A percentile compares a stretch with the other conserved stretches of the same genome.
Evolutionary conservation across 1,140 invertebrate species (phyloP).

Genomic region (Euwallacea similis): DNA sequence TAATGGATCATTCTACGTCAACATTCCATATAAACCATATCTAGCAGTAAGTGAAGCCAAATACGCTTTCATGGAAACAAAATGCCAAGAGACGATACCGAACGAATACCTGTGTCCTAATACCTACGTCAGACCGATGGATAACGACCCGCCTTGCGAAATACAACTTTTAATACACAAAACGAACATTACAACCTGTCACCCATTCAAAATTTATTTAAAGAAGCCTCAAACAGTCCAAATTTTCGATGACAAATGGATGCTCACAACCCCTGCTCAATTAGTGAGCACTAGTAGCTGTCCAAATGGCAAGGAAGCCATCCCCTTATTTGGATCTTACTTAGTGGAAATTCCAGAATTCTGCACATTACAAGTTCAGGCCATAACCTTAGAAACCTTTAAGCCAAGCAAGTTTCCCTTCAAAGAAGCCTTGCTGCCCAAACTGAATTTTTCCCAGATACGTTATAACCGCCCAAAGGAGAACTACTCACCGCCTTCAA

Average conservation of each 20-base stretch:
- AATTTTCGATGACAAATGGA: slow-evolving; percentile 28
- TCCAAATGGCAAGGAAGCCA: slow-evolving; percentile 5
- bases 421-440: slow-evolving; percentile 11
- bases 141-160: slow-evolving; percentile 19
- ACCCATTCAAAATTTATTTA: slow-evolving; percentile 17
- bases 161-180: slow-evolving; percentile 13
- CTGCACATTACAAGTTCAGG: slow-evolving; percentile 18
- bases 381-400: slow-evolving; percentile 9
- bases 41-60: slow-evolving; percentile 14
- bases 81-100: slow-evolving; percentile 11
- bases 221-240: slow-evolving; percentile 5
- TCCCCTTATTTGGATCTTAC: slow-evolving; percentile 19
- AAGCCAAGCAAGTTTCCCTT: slow-evolving; percentile 9
- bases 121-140: background rate
- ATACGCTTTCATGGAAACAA: slow-evolving; percentile 12
- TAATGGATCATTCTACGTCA: slow-evolving; percentile 15
- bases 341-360: slow-evolving; percentile 12
- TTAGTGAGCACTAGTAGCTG: slow-evolving; percentile 3
- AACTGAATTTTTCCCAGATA: background rate
- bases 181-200: slow-evolving; percentile 20
- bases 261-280: slow-evolving; percentile 1
- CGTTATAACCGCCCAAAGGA: background rate
- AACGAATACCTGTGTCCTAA: slow-evolving; percentile 12
- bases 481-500: slow-evolving; percentile 11
- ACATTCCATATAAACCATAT: slow-evolving; percentile 21